Evolutionary conservation across 2,888 invertebrate genomes (phyloP), one percentile per base, ranked within the genome.

Genomic region (Cerastis leucographa): DNA sequence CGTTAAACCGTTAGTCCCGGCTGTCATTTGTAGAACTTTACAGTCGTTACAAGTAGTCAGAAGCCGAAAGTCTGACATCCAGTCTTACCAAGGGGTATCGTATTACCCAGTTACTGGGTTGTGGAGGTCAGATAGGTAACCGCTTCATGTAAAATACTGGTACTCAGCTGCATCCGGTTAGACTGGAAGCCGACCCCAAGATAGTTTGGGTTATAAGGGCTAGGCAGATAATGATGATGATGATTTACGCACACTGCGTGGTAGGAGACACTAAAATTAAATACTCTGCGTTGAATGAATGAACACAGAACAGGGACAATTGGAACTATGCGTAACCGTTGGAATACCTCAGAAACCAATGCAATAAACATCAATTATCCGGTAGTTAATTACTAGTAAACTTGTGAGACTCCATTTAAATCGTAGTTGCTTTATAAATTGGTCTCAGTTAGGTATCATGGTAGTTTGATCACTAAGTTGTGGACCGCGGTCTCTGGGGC

Each of bases 401-500:
- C 86, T 87, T 86, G 84, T 74, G 82, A 75, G 87, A 91, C 85
- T 87, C 87, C 85, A 91, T 91, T 90, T 87, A 86, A 90, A 90
- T 88, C 84, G 85, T 85, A 79, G 78, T 85, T 80, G 78, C 83
- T 82, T 81, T 83, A 88, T 80, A 81, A 89, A 86, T 88, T 88
- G 86, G 79, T 84, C 85, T 84, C 78, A 78, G 87, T 80, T 85
- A 83, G 88, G 81, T 88, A 90, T 89, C 88, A 86, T 85, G 84
- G 80, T 89, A 90, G 91, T 92, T 92, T 92, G 91, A 93, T 93
- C 91, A 90, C 86, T 84, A 89, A 90, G 88, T 89, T 89, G 88
- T 68, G 71, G 80, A 73, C 65, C 75, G 81, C 77, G 84, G 89
- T 89, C 93, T 88, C 92, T n/a, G 62, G 92, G 91, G 93, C 72